Evolutionary conservation across 1,140 invertebrate species (phyloP).

Genomic region (Chrysoperla carnea): DNA sequence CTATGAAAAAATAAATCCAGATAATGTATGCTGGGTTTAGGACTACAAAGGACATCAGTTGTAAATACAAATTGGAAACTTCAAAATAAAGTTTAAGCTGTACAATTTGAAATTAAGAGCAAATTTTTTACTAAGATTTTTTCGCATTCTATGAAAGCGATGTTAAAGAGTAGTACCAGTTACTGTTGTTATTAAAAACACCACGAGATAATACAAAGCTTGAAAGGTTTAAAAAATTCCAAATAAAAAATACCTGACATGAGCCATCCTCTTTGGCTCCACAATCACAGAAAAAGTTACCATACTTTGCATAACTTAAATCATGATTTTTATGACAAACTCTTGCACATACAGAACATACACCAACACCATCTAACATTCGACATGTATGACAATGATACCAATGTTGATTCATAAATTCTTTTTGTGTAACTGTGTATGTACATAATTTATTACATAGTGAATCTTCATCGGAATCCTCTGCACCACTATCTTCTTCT

Average conservation of each 20-base stretch:
- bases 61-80: too few relatives aligned
- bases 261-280: slow-evolving; percentile 85
- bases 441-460: slow-evolving; percentile 90
- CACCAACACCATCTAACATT: slow-evolving; percentile 95
- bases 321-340: slow-evolving; percentile 95
- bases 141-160: too few relatives aligned
- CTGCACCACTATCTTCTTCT: slow-evolving; percentile 78
- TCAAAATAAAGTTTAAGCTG: too few relatives aligned
- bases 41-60: too few relatives aligned
- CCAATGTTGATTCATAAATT: slow-evolving; percentile 97
- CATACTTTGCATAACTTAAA: slow-evolving; percentile 94
- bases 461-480: slow-evolving; percentile 92
- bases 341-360: slow-evolving; percentile 91
- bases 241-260: slow-evolving; percentile 17
- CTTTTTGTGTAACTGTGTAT: slow-evolving; percentile 90
- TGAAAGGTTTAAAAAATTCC: too few relatives aligned
- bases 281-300: slow-evolving; percentile 98
- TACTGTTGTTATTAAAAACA: too few relatives aligned
- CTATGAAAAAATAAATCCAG: too few relatives aligned
- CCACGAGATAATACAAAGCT: too few relatives aligned
- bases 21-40: too few relatives aligned
- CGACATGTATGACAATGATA: slow-evolving; percentile 97
- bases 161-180: too few relatives aligned
- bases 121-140: too few relatives aligned
- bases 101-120: too few relatives aligned